Evolutionary conservation across 2,888 invertebrate species (phyloP).

Genomic region (Drosophila cognata): DNA sequence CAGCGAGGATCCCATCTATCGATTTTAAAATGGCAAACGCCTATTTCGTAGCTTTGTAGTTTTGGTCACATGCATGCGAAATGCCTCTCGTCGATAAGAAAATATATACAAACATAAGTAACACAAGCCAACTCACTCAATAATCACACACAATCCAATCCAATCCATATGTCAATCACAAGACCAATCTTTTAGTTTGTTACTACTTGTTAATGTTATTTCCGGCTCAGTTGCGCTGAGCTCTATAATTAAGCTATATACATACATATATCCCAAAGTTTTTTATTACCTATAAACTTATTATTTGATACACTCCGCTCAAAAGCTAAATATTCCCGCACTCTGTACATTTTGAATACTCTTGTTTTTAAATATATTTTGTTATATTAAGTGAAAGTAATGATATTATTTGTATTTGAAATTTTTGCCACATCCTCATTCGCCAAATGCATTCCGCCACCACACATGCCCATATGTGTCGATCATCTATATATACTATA

Average conservation of each 20-base stretch:
- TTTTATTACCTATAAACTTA: neutral
- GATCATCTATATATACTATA: constrained; percentile 17
- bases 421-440: constrained; percentile 13
- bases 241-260: constrained; percentile 27
- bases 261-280: constrained; percentile 20
- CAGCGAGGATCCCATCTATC: constrained; percentile 76
- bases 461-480: constrained; percentile 21
- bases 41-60: constrained; percentile 58
- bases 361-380: constrained; percentile 6
- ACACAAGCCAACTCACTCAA: constrained; percentile 21
- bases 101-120: neutral
- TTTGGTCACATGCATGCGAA: constrained; percentile 54
- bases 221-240: constrained; percentile 31
- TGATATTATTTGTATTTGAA: constrained; percentile 6
- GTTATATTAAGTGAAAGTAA: constrained; percentile 7
- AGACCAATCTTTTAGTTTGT: constrained; percentile 33
- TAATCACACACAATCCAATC: constrained; percentile 33
- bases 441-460: constrained; percentile 23
- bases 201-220: constrained; percentile 42
- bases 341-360: neutral
- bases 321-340: neutral
- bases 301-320: neutral
- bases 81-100: constrained; percentile 41
- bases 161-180: constrained; percentile 25
- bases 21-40: constrained; percentile 58